Evolutionary conservation across 2,113 vertebrate genomes (phyloP).

Genomic region (Channa argus): DNA sequence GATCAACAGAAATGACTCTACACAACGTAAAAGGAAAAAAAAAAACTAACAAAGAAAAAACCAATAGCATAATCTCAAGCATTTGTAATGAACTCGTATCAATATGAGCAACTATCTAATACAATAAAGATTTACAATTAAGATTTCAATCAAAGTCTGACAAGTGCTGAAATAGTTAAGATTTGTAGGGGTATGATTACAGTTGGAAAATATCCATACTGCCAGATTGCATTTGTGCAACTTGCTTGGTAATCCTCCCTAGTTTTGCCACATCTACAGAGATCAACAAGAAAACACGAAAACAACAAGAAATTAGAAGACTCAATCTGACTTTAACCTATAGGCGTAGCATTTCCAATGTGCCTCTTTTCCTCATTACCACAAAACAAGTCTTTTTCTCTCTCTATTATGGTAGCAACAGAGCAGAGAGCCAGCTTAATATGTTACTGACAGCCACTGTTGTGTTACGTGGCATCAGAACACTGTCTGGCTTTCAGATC

Average conservation of each 20-base stretch:
- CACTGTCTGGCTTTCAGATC: slow-evolving; percentile 59
- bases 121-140: not conserved
- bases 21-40: no score
- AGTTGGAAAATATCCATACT: not conserved
- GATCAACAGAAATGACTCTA: not conserved
- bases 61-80: not conserved
- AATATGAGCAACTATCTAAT: not conserved
- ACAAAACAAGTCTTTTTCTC: slow-evolving; percentile 47
- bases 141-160: not conserved
- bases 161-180: not conserved
- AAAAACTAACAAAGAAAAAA: not conserved
- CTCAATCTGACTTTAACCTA: slow-evolving; percentile 42
- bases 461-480: slow-evolving; percentile 67
- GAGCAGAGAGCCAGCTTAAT: slow-evolving; percentile 61
- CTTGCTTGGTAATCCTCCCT: not conserved
- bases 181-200: no score
- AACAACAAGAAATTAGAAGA: not conserved
- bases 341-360: slow-evolving; percentile 24
- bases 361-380: slow-evolving; percentile 11
- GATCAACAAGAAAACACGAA: slow-evolving; percentile 21
- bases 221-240: not conserved
- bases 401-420: slow-evolving; percentile 37
- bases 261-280: slow-evolving; percentile 9
- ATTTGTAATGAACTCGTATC: not conserved
- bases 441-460: slow-evolving; percentile 65